Evolutionary conservation across 2,888 invertebrate genomes (phyloP).

Genomic region (Melieria omissa): DNA sequence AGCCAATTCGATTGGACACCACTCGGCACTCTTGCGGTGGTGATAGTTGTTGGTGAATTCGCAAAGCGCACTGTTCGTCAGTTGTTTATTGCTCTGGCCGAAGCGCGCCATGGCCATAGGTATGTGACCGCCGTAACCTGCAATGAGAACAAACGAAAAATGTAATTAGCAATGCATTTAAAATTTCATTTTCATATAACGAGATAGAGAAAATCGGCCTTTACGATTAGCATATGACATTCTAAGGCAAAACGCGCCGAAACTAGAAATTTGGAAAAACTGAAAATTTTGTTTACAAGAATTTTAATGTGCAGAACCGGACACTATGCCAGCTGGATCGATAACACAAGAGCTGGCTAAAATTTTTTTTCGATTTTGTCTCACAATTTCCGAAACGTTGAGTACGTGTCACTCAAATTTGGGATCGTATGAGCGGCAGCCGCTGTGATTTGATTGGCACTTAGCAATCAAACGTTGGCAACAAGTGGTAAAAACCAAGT

Average conservation of each 20-base stretch:
- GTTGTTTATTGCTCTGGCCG: constrained; percentile 68
- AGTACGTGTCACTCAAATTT: too few relatives aligned
- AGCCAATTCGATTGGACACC: constrained; percentile 71
- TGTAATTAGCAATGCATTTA: not conserved
- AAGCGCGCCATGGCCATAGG: constrained; percentile 61
- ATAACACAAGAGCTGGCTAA: not conserved
- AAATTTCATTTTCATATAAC: not conserved
- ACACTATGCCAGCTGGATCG: constrained; percentile 10
- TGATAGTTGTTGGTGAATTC: constrained; percentile 82
- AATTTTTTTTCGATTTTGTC: too few relatives aligned
- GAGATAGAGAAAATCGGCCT: not conserved
- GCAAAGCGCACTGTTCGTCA: constrained; percentile 78
- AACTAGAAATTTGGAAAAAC: not conserved
- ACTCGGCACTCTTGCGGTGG: constrained; percentile 77
- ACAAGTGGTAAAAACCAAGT: too few relatives aligned
- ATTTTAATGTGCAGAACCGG: not conserved
- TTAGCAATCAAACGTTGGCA: too few relatives aligned
- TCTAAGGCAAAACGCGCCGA: not conserved
- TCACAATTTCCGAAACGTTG: too few relatives aligned
- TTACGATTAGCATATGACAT: constrained; percentile 29
- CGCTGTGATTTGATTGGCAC: too few relatives aligned
- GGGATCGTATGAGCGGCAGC: too few relatives aligned
- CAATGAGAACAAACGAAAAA: not conserved
- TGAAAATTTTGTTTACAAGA: constrained; percentile 7
- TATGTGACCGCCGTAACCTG: constrained; percentile 61